phyloP scores from a whole-genome alignment of 2,113 vertebrate genomes.

The Ailuropoda melanoleuca region DNA sequence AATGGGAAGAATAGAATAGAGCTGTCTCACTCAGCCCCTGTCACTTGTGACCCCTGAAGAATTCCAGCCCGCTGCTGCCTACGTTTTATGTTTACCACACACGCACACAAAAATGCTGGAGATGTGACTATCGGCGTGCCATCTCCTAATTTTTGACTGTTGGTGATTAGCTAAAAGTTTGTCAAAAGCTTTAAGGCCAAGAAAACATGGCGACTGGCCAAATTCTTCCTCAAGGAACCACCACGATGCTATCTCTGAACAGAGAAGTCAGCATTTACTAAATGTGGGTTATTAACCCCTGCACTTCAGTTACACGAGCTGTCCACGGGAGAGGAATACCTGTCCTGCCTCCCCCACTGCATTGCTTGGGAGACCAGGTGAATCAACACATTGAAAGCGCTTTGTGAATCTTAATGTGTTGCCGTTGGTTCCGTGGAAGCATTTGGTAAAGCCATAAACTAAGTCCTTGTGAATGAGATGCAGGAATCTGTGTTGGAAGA shows the following conservation, averaged over 20 bases:
- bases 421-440: not conserved
- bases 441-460: not conserved
- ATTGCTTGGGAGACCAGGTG: not conserved
- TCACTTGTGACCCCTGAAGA: not conserved
- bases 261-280: not conserved
- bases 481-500: not conserved
- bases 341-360: not conserved
- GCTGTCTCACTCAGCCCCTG: rapidly evolving
- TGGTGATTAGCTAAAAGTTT: not conserved
- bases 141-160: not conserved
- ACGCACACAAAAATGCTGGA: not conserved
- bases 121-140: not conserved
- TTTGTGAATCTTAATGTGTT: not conserved
- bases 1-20: rapidly evolving
- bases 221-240: not conserved
- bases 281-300: not conserved
- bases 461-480: not conserved
- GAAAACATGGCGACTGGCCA: not conserved
- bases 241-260: not conserved
- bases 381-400: not conserved
- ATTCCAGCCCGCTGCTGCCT: rapidly evolving
- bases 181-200: not conserved
- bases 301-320: not conserved
- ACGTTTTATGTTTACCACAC: not conserved
- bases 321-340: not conserved